Conservation (phyloP, 92 coral and sea anemone species). For the Desmophyllum pertusum region DNA sequence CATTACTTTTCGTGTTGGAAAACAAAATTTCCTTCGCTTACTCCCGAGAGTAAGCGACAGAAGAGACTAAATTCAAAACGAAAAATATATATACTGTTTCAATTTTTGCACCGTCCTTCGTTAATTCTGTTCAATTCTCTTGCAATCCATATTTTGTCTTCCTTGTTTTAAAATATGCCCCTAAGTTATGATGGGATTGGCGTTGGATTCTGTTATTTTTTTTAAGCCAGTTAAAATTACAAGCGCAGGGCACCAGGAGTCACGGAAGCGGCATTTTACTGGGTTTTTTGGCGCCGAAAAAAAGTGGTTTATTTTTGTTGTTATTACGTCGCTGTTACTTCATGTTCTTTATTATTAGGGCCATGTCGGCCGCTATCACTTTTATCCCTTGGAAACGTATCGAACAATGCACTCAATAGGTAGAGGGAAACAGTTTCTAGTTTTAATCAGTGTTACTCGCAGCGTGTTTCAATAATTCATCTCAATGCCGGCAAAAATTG, state of each 20-base stretch:
- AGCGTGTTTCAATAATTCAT: slow-evolving; percentile 13
- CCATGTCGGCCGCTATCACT: background rate
- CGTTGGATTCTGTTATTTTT: background rate
- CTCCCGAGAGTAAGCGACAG: no score
- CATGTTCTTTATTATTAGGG: background rate
- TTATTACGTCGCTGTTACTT: background rate
- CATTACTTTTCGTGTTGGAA: background rate
- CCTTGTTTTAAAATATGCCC: background rate
- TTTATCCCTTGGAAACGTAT: background rate
- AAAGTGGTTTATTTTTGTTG: background rate
- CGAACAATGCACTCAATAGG: background rate
- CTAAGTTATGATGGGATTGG: background rate
- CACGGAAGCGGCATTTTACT: slow-evolving; percentile 2
- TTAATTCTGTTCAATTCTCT: background rate
- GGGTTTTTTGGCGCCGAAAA: background rate
- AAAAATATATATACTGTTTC: background rate
- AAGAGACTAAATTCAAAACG: background rate
- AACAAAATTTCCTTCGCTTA: background rate
- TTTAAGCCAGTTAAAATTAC: background rate
- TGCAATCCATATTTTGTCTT: background rate
- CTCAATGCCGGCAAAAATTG: background rate
- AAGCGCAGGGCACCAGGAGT: background rate
- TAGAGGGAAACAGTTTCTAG: background rate
- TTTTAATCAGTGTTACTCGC: background rate
- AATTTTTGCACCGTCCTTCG: background rate